Conservation (phyloP, 2,797 vertebrate species). For the Sternotherus odoratus region DNA sequence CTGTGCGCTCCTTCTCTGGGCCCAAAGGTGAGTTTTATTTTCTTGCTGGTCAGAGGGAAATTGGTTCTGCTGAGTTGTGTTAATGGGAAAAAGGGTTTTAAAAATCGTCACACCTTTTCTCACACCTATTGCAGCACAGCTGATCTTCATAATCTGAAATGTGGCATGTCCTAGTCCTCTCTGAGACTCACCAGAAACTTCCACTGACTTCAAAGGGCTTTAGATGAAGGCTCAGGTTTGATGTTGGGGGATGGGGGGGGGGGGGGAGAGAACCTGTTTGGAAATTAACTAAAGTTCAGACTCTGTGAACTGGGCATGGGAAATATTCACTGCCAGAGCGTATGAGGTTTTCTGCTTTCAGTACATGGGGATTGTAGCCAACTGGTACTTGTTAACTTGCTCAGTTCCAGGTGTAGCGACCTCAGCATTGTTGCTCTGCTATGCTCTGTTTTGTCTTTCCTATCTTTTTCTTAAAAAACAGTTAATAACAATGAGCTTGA, state of each 20-base stretch:
- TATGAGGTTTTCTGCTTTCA: background rate
- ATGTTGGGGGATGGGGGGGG: too few species aligned
- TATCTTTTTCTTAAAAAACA: conserved; percentile 8
- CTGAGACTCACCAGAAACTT: background rate
- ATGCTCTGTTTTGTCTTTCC: background rate
- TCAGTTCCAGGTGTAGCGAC: background rate
- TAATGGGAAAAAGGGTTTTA: background rate
- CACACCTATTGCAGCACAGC: background rate
- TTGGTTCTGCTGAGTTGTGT: background rate
- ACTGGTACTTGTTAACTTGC: background rate
- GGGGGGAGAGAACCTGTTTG: background rate
- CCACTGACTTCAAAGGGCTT: background rate
- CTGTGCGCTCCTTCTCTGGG: background rate
- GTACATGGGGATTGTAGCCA: background rate
- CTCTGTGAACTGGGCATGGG: background rate
- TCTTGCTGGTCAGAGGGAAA: background rate
- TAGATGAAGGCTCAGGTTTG: background rate
- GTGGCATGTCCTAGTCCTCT: background rate
- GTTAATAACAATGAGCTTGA: conserved; percentile 57
- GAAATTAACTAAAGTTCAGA: background rate
- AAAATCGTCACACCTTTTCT: background rate
- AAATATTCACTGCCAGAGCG: background rate
- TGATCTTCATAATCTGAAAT: background rate
- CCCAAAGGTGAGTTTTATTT: conserved; percentile 52
- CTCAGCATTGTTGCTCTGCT: rapidly evolving